Conservation (phyloP, 1,140 invertebrate species). For the Magallana ariakensis region DNA sequence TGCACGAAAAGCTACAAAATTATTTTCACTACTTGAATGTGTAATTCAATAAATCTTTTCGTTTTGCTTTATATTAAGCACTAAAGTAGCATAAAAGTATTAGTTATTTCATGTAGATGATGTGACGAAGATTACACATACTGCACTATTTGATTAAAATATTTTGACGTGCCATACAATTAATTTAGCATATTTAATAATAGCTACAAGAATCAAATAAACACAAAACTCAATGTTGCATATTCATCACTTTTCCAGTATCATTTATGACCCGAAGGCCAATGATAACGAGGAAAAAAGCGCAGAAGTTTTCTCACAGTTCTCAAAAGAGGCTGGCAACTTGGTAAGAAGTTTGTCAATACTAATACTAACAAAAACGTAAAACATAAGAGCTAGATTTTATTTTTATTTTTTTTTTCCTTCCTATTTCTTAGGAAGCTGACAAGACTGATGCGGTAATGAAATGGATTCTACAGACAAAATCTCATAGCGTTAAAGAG, state of each 20-base stretch:
- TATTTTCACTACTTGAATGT: too few species aligned
- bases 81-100: too few species aligned
- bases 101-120: too few species aligned
- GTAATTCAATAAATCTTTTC: too few species aligned
- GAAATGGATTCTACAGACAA: constrained; percentile 64
- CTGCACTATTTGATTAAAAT: too few species aligned
- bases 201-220: too few species aligned
- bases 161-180: too few species aligned
- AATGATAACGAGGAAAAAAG: constrained; percentile 64
- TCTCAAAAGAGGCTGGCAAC: constrained; percentile 34
- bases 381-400: background rate
- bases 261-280: constrained; percentile 65
- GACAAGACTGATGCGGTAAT: constrained; percentile 43
- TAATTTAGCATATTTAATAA: too few species aligned
- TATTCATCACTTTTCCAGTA: constrained; percentile 46
- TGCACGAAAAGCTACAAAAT: too few species aligned
- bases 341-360: constrained; percentile 29
- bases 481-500: constrained; percentile 53
- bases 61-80: too few species aligned
- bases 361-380: background rate
- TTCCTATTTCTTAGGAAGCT: constrained; percentile 39
- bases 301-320: constrained; percentile 57
- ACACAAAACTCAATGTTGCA: too few species aligned
- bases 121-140: too few species aligned
- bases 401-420: background rate